These are phyloP conservation scores for Phytoseiulus persimilis DNA, from an alignment of 2,888 invertebrate species.

Conservation along the genomic window DNA sequence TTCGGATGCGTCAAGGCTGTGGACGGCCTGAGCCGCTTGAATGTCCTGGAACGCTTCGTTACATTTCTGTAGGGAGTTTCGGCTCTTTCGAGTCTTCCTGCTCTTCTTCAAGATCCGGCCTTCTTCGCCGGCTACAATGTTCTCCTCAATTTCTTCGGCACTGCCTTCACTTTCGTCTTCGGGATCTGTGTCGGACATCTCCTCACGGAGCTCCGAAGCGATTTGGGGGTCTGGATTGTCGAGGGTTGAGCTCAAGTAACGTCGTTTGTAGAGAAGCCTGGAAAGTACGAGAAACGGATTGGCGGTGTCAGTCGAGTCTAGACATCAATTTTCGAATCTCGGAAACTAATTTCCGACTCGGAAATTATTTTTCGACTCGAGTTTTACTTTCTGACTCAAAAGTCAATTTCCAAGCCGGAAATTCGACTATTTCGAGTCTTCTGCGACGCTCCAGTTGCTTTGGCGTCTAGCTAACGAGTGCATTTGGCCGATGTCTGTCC, in stretches of 20 bases:
- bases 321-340: too few relatives aligned
- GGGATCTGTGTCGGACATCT: conserved; percentile 21
- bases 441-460: too few relatives aligned
- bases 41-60: conserved; percentile 8
- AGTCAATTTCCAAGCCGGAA: too few relatives aligned
- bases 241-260: conserved; percentile 16
- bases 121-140: not conserved
- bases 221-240: conserved; percentile 26
- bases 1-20: not conserved
- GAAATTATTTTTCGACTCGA: too few relatives aligned
- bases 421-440: too few relatives aligned
- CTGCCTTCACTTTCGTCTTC: conserved; percentile 35
- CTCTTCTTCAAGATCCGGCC: conserved; percentile 23
- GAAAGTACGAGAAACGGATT: not conserved
- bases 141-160: conserved; percentile 22
- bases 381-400: too few relatives aligned
- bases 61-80: conserved; percentile 7
- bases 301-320: not conserved
- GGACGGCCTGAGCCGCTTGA: not conserved
- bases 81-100: conserved; percentile 12
- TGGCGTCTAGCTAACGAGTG: too few relatives aligned
- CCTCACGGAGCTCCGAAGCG: conserved; percentile 21
- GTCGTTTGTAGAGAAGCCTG: conserved; percentile 25
- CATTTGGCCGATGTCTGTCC: too few relatives aligned
- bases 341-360: not conserved